These are phyloP conservation scores for Trissolcus japonicus DNA, from an alignment of 2,888 invertebrate genomes.

Conservation along the genomic window DNA sequence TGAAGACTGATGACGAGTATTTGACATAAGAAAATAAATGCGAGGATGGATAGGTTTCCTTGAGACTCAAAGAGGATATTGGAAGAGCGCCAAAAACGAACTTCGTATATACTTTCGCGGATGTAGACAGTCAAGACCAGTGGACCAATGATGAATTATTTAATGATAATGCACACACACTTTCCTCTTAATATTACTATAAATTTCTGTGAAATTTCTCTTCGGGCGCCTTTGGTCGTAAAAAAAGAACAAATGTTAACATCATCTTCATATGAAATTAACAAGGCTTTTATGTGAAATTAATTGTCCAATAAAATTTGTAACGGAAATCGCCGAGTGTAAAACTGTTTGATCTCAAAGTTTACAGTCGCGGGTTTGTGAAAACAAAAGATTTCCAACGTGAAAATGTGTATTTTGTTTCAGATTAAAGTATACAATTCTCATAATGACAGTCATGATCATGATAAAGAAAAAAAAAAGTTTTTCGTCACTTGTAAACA, in stretches of 20 bases:
- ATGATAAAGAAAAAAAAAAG: background rate
- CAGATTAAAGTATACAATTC: too few species aligned
- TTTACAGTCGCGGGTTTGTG: too few species aligned
- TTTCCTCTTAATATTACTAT: background rate
- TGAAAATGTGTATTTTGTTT: too few species aligned
- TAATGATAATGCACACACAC: background rate
- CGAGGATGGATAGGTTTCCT: background rate
- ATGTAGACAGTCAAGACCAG: conserved; percentile 10
- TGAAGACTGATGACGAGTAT: too few species aligned
- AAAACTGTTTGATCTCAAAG: too few species aligned
- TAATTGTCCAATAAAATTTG: too few species aligned
- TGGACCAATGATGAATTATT: conserved; percentile 15
- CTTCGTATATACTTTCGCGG: background rate
- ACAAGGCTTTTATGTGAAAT: too few species aligned
- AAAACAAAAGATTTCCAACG: too few species aligned
- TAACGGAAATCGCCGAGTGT: too few species aligned
- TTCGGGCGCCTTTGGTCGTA: background rate
- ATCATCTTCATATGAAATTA: too few species aligned
- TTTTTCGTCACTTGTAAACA: conserved; percentile 5
- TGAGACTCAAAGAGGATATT: conserved; percentile 6
- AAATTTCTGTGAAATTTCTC: background rate
- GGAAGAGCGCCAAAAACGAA: conserved; percentile 10
- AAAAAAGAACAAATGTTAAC: background rate
- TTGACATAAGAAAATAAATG: too few species aligned
- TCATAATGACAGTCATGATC: too few species aligned